These are phyloP conservation scores for Sorex maritimensis DNA, from an alignment of 2,797 vertebrate genomes.

Conservation along the genomic window DNA sequence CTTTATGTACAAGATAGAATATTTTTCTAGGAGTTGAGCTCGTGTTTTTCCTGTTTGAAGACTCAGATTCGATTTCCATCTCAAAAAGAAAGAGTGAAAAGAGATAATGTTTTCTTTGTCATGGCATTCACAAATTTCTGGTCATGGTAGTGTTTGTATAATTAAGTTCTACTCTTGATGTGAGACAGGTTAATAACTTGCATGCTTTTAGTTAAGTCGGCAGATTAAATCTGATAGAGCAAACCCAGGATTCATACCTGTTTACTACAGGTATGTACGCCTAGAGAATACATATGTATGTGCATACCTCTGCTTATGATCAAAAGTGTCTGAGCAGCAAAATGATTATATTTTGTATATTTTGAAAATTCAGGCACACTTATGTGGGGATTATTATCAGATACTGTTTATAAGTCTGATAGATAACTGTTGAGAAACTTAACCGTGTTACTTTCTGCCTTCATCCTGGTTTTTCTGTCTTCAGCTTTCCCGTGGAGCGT, in stretches of 20 bases:
- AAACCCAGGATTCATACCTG: neutral
- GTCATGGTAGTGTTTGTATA: constrained; percentile 41
- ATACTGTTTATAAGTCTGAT: constrained; percentile 20
- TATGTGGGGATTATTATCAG: constrained; percentile 20
- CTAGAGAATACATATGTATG: no score
- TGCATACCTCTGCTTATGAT: neutral
- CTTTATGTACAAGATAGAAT: constrained; percentile 31
- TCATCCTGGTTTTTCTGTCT: constrained; percentile 79
- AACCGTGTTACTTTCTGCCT: constrained; percentile 20
- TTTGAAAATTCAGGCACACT: constrained; percentile 63
- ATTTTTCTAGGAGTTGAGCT: neutral
- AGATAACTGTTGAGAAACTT: neutral
- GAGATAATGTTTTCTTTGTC: constrained; percentile 56
- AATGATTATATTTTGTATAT: constrained; percentile 53
- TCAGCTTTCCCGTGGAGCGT: constrained; percentile 82
- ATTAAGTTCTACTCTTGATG: constrained; percentile 20
- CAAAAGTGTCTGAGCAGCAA: constrained; percentile 13
- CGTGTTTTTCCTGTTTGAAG: no score
- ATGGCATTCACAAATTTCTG: constrained; percentile 59
- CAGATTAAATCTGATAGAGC: neutral
- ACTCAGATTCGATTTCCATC: no score
- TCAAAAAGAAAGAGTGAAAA: constrained; percentile 24
- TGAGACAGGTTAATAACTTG: constrained; percentile 54
- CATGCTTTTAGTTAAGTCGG: constrained; percentile 10
- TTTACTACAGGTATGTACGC: neutral